Percentiles rank a stretch among this genome's conserved stretches.
These are phyloP conservation scores for Zaprionus ghesquierei DNA, from an alignment of 1,140 invertebrate species.

Conservation along the genomic window DNA sequence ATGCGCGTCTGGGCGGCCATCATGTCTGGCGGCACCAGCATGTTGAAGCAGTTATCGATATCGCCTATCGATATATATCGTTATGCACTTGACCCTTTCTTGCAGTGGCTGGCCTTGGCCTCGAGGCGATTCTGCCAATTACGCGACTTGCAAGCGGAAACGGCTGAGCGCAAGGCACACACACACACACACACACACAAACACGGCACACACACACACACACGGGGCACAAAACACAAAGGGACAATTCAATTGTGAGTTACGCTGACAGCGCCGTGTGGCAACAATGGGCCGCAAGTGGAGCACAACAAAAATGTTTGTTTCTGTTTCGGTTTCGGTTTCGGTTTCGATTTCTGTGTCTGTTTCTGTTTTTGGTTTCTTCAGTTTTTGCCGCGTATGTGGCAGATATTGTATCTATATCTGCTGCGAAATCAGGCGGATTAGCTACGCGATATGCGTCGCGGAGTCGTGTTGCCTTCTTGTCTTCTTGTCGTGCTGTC, in stretches of 20 bases:
- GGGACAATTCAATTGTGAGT: constrained; percentile 80
- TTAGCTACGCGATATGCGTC: constrained; percentile 50
- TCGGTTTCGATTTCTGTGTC: constrained; percentile 1
- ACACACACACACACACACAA: background rate
- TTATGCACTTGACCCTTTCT: constrained; percentile 16
- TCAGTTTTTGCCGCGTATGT: constrained; percentile 5
- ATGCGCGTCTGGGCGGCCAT: constrained; percentile 93
- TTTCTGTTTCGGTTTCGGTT: constrained; percentile 1
- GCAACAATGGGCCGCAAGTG: constrained; percentile 68
- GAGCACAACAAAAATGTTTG: constrained; percentile 47
- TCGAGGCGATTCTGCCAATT: constrained; percentile 55
- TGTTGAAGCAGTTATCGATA: constrained; percentile 1
- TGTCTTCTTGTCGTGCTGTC: constrained; percentile 42
- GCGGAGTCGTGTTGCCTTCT: constrained; percentile 43
- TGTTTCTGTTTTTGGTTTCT: background rate
- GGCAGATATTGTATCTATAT: constrained; percentile 27
- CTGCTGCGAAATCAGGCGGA: constrained; percentile 29
- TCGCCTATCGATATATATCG: constrained; percentile 8
- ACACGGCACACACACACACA: background rate
- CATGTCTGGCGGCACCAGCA: constrained; percentile 93
- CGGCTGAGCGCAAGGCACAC: background rate
- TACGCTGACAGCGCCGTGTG: constrained; percentile 63
- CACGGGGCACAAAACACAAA: constrained; percentile 43
- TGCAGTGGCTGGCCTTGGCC: constrained; percentile 10
- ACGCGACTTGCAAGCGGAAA: constrained; percentile 42